Evolutionary conservation across 2,113 vertebrate species (phyloP).

Genomic region (Pholis gunnellus): DNA sequence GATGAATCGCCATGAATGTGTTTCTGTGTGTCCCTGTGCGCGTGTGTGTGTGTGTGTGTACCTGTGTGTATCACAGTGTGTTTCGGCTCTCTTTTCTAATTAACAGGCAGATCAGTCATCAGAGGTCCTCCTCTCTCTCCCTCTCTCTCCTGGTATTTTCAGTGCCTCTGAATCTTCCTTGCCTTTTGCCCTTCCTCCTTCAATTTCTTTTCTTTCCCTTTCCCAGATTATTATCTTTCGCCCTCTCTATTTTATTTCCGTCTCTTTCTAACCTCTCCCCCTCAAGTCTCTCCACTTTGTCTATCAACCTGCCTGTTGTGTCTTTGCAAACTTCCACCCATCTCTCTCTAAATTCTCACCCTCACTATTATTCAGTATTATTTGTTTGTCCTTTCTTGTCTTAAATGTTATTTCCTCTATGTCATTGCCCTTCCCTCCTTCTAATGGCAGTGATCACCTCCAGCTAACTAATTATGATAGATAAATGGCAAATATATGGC

Average conservation of each 20-base stretch:
- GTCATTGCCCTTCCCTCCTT: slow-evolving; percentile 9
- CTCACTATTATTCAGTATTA: background rate
- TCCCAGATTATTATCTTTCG: slow-evolving; percentile 34
- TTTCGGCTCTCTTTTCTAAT: slow-evolving; percentile 77
- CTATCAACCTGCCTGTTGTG: background rate
- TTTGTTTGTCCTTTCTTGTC: background rate
- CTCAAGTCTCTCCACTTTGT: background rate
- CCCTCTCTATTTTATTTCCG: background rate
- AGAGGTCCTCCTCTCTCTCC: slow-evolving; percentile 54
- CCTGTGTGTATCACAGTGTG: slow-evolving; percentile 64
- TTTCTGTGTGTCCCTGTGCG: slow-evolving; percentile 53
- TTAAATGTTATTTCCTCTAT: background rate
- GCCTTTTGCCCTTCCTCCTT: slow-evolving; percentile 40
- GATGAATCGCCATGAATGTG: slow-evolving; percentile 75
- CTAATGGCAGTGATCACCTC: slow-evolving; percentile 36
- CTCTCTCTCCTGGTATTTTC: slow-evolving; percentile 47
- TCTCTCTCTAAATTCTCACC: background rate
- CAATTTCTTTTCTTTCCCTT: slow-evolving; percentile 23
- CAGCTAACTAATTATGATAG: slow-evolving; percentile 36
- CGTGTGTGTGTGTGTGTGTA: slow-evolving; percentile 14
- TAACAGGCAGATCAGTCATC: slow-evolving; percentile 79
- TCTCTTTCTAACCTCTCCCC: slow-evolving; percentile 36
- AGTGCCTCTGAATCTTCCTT: slow-evolving; percentile 17
- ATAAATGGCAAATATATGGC: slow-evolving; percentile 51
- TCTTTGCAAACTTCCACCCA: slow-evolving; percentile 17